These are phyloP conservation scores for Idaea straminata DNA, from an alignment of 2,888 invertebrate species.

Conservation along the genomic window DNA sequence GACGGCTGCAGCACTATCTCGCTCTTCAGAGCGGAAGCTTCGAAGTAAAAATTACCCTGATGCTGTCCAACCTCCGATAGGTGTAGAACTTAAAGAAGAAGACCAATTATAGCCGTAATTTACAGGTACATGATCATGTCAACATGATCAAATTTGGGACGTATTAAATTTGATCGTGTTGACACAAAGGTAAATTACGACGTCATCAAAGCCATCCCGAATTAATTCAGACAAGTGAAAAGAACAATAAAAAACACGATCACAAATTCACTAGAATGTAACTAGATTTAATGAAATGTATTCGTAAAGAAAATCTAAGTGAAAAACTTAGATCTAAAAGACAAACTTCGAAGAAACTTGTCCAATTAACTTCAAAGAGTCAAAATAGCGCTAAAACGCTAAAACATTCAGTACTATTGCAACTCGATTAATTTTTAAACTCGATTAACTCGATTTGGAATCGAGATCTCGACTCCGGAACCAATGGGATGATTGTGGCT, in stretches of 20 bases:
- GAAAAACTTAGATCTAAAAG: neutral
- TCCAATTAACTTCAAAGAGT: neutral
- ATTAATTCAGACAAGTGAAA: constrained; percentile 9
- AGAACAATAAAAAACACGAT: constrained; percentile 7
- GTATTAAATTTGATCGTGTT: neutral
- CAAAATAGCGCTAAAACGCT: neutral
- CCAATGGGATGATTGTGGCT: neutral
- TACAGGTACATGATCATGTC: no score
- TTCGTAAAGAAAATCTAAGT: neutral
- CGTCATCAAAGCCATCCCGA: neutral
- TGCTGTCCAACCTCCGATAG: no score
- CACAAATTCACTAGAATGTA: neutral
- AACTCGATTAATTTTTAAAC: neutral
- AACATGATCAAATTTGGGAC: no score
- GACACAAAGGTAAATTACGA: neutral
- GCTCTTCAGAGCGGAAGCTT: no score
- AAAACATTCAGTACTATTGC: neutral
- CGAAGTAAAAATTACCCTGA: no score
- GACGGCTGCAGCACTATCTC: no score
- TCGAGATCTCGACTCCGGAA: neutral
- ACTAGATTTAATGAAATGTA: neutral
- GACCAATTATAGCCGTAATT: no score
- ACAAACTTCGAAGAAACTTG: neutral
- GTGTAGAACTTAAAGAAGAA: no score
- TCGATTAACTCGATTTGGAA: neutral